Conservation (phyloP, 2,797 vertebrate genomes). For the Furcifer pardalis region DNA sequence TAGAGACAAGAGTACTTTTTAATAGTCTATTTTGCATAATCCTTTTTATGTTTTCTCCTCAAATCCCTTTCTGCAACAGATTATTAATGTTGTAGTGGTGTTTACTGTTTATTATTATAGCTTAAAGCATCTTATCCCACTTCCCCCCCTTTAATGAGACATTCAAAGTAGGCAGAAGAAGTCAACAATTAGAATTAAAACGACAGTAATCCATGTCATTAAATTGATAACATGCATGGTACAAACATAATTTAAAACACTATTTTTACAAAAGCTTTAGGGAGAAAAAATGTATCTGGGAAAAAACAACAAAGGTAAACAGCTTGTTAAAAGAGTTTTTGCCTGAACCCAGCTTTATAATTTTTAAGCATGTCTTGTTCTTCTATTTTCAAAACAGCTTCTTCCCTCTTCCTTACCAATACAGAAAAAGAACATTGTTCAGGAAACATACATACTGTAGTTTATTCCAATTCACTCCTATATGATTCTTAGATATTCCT, state of each 20-base stretch:
- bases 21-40: too few relatives aligned
- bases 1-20: too few relatives aligned
- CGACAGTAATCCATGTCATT: background rate
- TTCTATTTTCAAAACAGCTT: background rate
- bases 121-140: background rate
- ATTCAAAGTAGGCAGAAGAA: background rate
- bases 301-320: background rate
- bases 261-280: background rate
- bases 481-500: background rate
- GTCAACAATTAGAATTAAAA: background rate
- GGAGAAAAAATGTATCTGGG: background rate
- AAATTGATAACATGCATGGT: background rate
- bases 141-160: background rate
- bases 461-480: background rate
- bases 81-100: background rate
- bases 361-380: background rate
- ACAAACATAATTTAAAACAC: background rate
- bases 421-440: background rate
- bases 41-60: background rate
- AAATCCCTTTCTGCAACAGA: background rate
- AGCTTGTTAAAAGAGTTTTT: background rate
- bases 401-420: background rate
- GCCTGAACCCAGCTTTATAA: background rate
- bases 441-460: background rate
- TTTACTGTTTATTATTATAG: background rate